Conservation (phyloP, 2,797 vertebrate genomes). For the Helarctos malayanus region DNA sequence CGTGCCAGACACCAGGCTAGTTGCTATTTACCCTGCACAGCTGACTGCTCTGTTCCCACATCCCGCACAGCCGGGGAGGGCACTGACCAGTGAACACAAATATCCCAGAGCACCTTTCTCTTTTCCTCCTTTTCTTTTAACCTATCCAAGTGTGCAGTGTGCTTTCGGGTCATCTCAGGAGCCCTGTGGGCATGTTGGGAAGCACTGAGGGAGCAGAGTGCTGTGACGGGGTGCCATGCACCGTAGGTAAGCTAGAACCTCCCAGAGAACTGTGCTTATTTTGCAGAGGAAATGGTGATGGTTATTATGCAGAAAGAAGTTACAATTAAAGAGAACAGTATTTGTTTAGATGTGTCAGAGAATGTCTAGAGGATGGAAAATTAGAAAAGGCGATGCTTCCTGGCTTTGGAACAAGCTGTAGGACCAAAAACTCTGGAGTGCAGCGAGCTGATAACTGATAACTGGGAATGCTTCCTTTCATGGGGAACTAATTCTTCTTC, state of each 20-base stretch:
- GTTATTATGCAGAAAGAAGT: background rate
- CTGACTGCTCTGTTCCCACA: background rate
- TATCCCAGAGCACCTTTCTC: background rate
- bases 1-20: background rate
- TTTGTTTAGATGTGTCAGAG: background rate
- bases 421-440: background rate
- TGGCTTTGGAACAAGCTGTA: background rate
- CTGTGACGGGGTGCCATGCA: background rate
- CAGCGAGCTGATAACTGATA: background rate
- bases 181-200: background rate
- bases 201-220: background rate
- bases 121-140: background rate
- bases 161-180: background rate
- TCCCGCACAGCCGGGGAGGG: background rate
- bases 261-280: constrained; percentile 33
- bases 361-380: background rate
- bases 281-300: background rate
- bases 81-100: constrained; percentile 21
- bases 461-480: background rate
- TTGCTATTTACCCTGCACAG: constrained; percentile 25
- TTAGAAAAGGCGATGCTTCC: fast-evolving
- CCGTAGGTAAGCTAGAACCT: background rate
- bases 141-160: background rate
- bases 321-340: background rate
- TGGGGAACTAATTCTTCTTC: constrained; percentile 53